Base-by-base conservation (phyloP, 2,113 vertebrate species). In the Acinonyx jubatus region DNA sequence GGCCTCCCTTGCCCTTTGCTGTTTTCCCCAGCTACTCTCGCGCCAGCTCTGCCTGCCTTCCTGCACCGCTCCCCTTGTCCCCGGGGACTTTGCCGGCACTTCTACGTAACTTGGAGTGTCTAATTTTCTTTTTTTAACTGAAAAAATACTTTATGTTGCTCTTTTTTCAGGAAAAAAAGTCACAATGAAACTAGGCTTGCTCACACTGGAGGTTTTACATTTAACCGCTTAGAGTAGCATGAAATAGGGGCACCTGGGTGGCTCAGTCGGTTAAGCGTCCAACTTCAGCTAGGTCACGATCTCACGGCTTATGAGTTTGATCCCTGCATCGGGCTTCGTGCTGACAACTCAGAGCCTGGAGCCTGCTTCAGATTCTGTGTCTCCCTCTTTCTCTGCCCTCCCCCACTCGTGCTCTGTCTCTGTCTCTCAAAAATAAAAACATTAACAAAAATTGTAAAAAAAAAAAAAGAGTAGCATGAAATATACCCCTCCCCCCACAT, bases 121-220 rank as follows among this genome's bases (percentile, higher is more conserved):
- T 73, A 63, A 27, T 38, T 90, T 74, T 91, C 10, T 57, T 80
- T 92, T 92, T 48, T 71, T 81, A 55, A 38, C n/a, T 45, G 36
- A 9, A 78, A 93, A 33, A 41, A 36, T 9, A 50, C 65, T 82
- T 91, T 19, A 52, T 33, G 3, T 45, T 79, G 66, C 4, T 82
- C 68, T 80, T 33, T 90, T 71, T 83, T 92, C 33, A 74, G 61
- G 11, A 89, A 68, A 80, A 65, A 81, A 16, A 68, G 55, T 66
- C 33, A 73, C 8, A 93, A 73, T 33, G 19, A 52, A 93, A 71
- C n/a, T 41, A 84, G 16, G 31, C 71, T 94, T 78, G 61, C 78
- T 92, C 71, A 79, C 27, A 61, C 38, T 4, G 13, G 76, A 94
- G 69, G 66, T 61, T 94, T 92, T 81, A 87, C 9, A n/a, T 29